A percentile compares a stretch with the other conserved stretches of the same genome.
Evolutionary conservation across 1,140 invertebrate species (phyloP).

Genomic region (Stenopsyche tienmushanensis): DNA sequence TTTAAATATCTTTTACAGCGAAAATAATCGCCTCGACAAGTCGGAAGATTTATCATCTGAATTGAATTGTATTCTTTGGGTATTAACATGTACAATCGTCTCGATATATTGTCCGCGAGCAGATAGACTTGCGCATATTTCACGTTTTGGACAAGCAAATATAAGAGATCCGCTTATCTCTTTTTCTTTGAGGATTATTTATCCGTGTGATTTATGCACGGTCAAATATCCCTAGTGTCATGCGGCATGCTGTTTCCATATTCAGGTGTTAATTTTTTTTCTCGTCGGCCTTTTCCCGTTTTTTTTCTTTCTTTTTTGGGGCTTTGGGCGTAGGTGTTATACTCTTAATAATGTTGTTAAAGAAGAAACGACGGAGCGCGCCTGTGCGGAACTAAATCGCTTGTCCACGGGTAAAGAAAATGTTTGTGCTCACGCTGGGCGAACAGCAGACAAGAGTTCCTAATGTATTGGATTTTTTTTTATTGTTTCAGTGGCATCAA

Average conservation of each 20-base stretch:
- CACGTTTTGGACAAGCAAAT: too few relatives aligned
- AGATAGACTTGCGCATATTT: too few relatives aligned
- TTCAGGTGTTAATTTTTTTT: conserved; percentile 6
- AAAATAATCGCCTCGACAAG: too few relatives aligned
- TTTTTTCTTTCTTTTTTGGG: conserved; percentile 1
- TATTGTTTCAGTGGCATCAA: too few relatives aligned
- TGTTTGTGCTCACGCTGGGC: not conserved
- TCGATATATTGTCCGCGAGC: not conserved
- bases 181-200: not conserved
- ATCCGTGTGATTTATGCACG: conserved; percentile 8
- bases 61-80: too few relatives aligned
- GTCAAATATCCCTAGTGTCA: conserved; percentile 1
- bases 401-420: conserved; percentile 5
- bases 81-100: too few relatives aligned
- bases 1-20: too few relatives aligned
- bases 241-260: conserved; percentile 1
- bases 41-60: too few relatives aligned
- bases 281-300: not conserved
- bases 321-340: conserved; percentile 18
- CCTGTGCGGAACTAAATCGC: conserved; percentile 17
- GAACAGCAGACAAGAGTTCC: too few relatives aligned
- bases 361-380: conserved; percentile 9
- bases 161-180: not conserved
- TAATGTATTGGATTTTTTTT: too few relatives aligned
- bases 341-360: conserved; percentile 25